Evolutionary conservation across 2,888 invertebrate genomes (phyloP), one percentile per base, ranked within the genome.

Genomic region (Melanotus villosus): DNA sequence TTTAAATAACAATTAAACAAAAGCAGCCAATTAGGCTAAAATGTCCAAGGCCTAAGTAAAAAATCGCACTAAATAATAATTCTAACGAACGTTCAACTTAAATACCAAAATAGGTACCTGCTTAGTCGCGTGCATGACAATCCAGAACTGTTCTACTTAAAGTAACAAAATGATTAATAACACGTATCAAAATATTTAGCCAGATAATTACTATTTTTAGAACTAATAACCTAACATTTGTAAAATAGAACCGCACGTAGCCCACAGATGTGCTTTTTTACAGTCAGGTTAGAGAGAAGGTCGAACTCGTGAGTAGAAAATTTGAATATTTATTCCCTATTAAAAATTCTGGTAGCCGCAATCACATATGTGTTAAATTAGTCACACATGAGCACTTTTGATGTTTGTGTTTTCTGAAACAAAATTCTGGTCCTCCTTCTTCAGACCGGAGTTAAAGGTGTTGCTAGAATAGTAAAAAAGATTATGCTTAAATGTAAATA

Each of bases 241-340:
- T 23, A 50, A 50, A 45, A 50, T 26, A 23, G n/a, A n/a, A n/a
- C n/a, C n/a, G n/a, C n/a, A n/a, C n/a, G n/a, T n/a, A n/a, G n/a
- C n/a, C 26, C 26, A 23, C 47, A 50, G 23, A 50, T 50, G 47
- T 6, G 12, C 19, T 43, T 43, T 43, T 43, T 43, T 6, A 1
- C 18, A 10, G 47, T 12, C 14, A 26, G 23, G 23, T 50, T 5
- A 50, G 26, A 50, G n/a, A 50, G 23, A 50, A 50, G 36, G 34
- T 56, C 63, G 32, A 34, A 41, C 38, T 23, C 47, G 54, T 63
- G 38, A 19, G 56, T 21, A 14, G 16, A 64, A 69, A 69, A 72
- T 72, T 71, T 72, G 60, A 68, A 72, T 73, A 73, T 73, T 73
- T 71, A 73, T 72, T 68, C 65, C 62, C 60, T 72, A 69, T 71